Evolutionary conservation across 2,888 invertebrate genomes (phyloP).

Genomic region (Tenthredo livida): DNA sequence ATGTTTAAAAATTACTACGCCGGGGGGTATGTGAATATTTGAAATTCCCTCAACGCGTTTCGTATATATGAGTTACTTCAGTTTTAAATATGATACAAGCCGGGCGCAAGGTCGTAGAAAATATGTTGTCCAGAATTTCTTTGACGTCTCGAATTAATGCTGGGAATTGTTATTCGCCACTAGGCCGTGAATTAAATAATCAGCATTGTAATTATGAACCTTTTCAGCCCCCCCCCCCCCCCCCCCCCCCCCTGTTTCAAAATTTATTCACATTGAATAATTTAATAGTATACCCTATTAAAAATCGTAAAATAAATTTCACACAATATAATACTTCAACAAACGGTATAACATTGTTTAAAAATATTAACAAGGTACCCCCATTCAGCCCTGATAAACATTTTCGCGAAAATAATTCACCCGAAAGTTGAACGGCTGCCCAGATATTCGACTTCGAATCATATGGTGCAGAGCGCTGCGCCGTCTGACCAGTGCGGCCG

Average conservation of each 20-base stretch:
- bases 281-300: not conserved
- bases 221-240: not conserved
- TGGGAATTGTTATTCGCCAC: not conserved
- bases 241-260: not conserved
- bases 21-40: conserved; percentile 3
- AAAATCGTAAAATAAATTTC: not conserved
- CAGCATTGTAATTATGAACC: not conserved
- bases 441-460: not conserved
- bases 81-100: not conserved
- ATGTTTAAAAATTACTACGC: conserved; percentile 7
- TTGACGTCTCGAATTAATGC: conserved; percentile 14
- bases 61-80: conserved; percentile 3
- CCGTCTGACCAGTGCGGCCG: conserved; percentile 17
- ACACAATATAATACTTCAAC: not conserved
- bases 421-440: not conserved
- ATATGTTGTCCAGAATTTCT: conserved; percentile 15
- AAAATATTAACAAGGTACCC: not conserved
- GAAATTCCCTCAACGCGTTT: conserved; percentile 14
- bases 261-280: conserved; percentile 1
- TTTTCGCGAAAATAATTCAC: not conserved
- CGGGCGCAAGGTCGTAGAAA: not conserved
- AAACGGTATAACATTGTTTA: not conserved
- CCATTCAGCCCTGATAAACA: not conserved
- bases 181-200: not conserved
- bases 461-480: not conserved